Evolutionary conservation across 92 coral and sea anemone species (phyloP), one percentile per base, ranked within the genome.

Genomic region (Palythoa caribaeorum): DNA sequence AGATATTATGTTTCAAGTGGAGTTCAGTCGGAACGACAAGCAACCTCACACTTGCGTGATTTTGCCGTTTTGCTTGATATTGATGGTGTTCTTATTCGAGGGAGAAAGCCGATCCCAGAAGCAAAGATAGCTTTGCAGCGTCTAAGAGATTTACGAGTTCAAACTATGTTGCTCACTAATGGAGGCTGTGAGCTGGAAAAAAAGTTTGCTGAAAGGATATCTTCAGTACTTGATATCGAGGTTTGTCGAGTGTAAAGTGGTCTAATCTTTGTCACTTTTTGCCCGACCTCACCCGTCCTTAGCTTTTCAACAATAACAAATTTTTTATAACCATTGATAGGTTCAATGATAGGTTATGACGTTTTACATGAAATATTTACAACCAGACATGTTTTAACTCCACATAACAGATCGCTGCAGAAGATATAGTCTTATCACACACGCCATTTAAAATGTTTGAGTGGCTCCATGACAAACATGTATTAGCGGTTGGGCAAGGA

Each of bases 61-160:
- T 84, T 70, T 20, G 96, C 93, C 8, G 94, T 94, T 66, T 89
- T 94, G 81, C 90, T 92, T 37, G 94, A 94, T 40, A 94, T 94
- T 37, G 96, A 94, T 63, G 96, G 96, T 36, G 96, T 94, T 8
- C 89, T 94, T 39, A 53, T 94, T n/a, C 92, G 96, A 14, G 96
- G 96, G n/a, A 83, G 96, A 44, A 75, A 87, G n/a, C 66, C 92
- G 2, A 88, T 94, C 44, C 86, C 93, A 16, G 96, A 94, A 53
- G 96, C 93, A 21, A 92, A 87, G 70, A 89, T 87, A 62, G 92
- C 96, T 28, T 75, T 94, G 71, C 73, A 90, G 68, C 76, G 85
- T 57, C 84, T 94, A 19, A 87, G 90, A 70, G 90, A 92, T 15
- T 60, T 89, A 54, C 87, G 83, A 1, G 87, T 92, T n/a, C 96